Percentiles rank a stretch among this genome's conserved stretches.
Evolutionary conservation across 2,113 vertebrate genomes (phyloP).

Genomic region (Misgurnus anguillicaudatus): DNA sequence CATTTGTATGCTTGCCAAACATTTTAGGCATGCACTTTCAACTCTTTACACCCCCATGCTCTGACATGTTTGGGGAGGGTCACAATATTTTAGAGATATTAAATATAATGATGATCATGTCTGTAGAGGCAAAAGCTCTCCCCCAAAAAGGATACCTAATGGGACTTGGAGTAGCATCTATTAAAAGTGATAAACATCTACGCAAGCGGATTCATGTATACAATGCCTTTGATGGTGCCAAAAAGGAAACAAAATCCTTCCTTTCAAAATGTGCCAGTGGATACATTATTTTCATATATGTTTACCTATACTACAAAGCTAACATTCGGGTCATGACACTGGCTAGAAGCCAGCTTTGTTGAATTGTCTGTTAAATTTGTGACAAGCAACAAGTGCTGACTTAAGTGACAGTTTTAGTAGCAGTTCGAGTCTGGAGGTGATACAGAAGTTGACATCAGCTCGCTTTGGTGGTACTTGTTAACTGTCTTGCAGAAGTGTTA

Average conservation of each 20-base stretch:
- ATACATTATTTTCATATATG: neutral
- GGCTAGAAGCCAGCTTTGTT: neutral
- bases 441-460: constrained; percentile 31
- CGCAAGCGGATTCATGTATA: neutral
- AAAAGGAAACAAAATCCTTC: constrained; percentile 19
- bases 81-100: neutral
- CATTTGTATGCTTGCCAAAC: neutral
- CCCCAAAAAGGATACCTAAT: neutral
- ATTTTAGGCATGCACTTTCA: neutral
- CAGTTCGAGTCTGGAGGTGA: constrained; percentile 27
- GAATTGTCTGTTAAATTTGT: neutral
- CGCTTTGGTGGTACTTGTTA: constrained; percentile 14
- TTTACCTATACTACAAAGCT: neutral
- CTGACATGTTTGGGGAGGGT: neutral
- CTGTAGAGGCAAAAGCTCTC: neutral
- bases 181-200: neutral
- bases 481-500: constrained; percentile 16
- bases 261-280: constrained; percentile 1
- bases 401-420: neutral
- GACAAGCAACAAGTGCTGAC: constrained; percentile 12
- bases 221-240: neutral
- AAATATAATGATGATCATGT: neutral
- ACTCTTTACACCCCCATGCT: neutral
- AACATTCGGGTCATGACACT: neutral
- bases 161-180: neutral